Conservation (phyloP, 2,113 vertebrate species). For the Austrofundulus limnaeus region DNA sequence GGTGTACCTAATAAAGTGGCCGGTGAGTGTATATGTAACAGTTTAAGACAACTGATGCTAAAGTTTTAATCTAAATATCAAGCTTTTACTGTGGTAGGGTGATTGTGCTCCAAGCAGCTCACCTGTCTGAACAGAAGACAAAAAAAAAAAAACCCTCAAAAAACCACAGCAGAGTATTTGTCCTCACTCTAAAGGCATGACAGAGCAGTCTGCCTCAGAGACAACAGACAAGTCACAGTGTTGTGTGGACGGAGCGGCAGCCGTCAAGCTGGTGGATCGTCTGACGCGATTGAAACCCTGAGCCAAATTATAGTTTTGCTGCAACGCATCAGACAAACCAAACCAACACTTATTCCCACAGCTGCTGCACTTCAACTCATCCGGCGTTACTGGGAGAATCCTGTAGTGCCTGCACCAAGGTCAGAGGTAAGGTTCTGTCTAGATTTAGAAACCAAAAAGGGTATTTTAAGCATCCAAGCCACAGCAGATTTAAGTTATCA, state of each 20-base stretch:
- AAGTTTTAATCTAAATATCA: background rate
- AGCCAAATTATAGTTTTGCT: conserved; percentile 46
- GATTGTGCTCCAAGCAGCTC: background rate
- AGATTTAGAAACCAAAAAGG: conserved; percentile 19
- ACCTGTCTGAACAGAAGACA: background rate
- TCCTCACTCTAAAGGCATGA: background rate
- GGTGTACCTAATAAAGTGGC: too few relatives aligned
- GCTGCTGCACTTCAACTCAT: conserved; percentile 10
- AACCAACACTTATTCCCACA: conserved; percentile 33
- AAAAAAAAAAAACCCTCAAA: background rate
- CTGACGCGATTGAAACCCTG: conserved; percentile 31
- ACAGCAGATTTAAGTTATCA: too few relatives aligned
- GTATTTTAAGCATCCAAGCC: background rate
- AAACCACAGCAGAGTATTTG: background rate
- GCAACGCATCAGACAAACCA: conserved; percentile 18
- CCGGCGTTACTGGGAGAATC: conserved; percentile 17
- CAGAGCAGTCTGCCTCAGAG: conserved; percentile 5
- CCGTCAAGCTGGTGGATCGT: conserved; percentile 28
- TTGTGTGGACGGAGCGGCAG: conserved; percentile 18
- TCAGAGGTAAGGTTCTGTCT: conserved; percentile 24
- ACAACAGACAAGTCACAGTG: conserved; percentile 22
- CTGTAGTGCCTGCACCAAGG: background rate
- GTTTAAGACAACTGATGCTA: background rate
- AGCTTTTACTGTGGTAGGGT: background rate
- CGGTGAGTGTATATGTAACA: too few relatives aligned